Evolutionary conservation across 2,888 invertebrate species (phyloP), one percentile per base, ranked within the genome.

Genomic region (Caenorhabditis uteleia): DNA sequence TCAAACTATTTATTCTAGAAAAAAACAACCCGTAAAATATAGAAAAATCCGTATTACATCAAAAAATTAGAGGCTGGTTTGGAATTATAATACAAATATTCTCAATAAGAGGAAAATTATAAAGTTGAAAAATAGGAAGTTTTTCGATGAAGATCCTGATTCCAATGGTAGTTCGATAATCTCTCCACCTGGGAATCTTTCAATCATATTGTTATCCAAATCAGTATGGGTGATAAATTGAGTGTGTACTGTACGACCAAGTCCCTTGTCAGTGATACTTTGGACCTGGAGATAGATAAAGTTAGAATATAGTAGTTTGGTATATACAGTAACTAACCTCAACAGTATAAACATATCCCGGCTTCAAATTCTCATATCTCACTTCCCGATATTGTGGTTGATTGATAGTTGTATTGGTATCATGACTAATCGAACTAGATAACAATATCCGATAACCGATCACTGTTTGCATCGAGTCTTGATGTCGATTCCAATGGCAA

Each of bases 111-210:
- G 31, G 31, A 31, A 12, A 31, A 8, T 12, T 12, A 31, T 8
- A 12, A 31, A 8, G 8, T 31, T 8, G 8, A 14, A 31, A 8
- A 31, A 31, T 12, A 14, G 14, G 31, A n/a, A n/a, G n/a, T n/a
- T n/a, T n/a, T n/a, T n/a, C n/a, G 26, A 10, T 6, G 27, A 7
- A n/a, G 46, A 23, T 20, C 51, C 42, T 1, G 73, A 62, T 48
- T 70, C 72, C 21, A 73, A 27, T 1, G 73, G 75, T 3, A 75
- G 38, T 33, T 75, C 75, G 36, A 75, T 64, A 27, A 73, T 69
- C 36, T 70, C 69, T 23, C 68, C 68, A 16, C 68, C 74, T 8
- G 68, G 68, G 56, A 74, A 70, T 8, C 64, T 40, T n/a, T 65
- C 49, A 16, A 74, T 62, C n/a, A 58, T 40, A 16, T 64, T 56